phyloP scores from a whole-genome alignment of 1,140 invertebrate genomes.

The Nephila pilipes region DNA sequence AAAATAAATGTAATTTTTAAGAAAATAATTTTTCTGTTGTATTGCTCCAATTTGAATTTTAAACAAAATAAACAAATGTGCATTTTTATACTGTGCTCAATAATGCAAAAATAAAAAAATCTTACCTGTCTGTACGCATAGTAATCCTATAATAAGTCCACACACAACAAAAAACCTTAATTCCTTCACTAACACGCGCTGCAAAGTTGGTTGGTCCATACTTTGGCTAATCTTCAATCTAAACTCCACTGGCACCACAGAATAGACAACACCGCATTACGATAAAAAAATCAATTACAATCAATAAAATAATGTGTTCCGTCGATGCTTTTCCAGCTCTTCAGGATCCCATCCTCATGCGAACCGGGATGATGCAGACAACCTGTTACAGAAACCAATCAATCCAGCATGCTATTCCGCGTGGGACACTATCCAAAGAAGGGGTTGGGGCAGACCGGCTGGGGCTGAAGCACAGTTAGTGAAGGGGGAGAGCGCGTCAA shows the following conservation, averaged over 20 bases:
- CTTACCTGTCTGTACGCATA: constrained; percentile 66
- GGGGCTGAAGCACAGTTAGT: not conserved
- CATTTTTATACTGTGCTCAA: no score
- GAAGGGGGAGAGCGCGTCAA: not conserved
- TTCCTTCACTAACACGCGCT: constrained; percentile 46
- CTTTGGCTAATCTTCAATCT: constrained; percentile 6
- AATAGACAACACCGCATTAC: constrained; percentile 40
- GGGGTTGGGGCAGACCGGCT: not conserved
- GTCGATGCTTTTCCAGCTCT: not conserved
- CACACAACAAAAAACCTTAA: constrained; percentile 58
- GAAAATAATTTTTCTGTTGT: no score
- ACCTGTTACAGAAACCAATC: not conserved
- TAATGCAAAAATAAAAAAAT: no score
- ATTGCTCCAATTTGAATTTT: no score
- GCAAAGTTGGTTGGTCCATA: constrained; percentile 27
- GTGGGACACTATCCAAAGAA: not conserved
- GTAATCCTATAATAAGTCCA: constrained; percentile 69
- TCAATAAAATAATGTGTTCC: not conserved
- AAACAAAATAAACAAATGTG: no score
- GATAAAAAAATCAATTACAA: constrained; percentile 27
- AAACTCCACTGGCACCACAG: not conserved
- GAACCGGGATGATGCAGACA: not conserved
- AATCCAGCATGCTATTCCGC: not conserved
- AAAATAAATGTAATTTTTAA: no score
- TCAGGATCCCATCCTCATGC: not conserved